Evolutionary conservation across 2,113 vertebrate species (phyloP), one percentile per base, ranked within the genome.

Genomic region (Anoura caudifer): DNA sequence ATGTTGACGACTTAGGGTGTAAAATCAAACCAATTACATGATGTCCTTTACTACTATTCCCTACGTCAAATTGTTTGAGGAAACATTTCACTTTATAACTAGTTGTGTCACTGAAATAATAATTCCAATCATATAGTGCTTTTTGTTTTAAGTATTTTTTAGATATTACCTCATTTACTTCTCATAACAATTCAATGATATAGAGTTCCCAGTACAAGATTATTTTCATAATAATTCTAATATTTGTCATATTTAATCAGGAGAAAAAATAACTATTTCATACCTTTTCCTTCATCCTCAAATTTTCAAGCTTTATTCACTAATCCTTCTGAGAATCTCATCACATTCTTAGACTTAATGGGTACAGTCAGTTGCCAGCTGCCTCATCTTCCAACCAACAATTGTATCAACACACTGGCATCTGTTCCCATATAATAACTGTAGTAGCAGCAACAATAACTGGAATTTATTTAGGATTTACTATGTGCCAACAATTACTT

Each of bases 11-110:
- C 81, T 93, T 47, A 85, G 16, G 26, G 20, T 54, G 19, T 26
- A 92, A 93, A 94, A 73, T 73, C 20, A 67, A 97, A 77, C 12
- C 22, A 80, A 73, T 41, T 72, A 76, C 1, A 56, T 75, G 19
- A 88, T 33, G 4, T 65, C 12, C 82, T 80, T 87, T 75, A 65
- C 11, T 13, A 86, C 45, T 61, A 86, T 65, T 61, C 28, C 5
- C 33, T 73, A 90, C 10, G 2, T 1, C 14, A 36, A 86, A 65
- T 63, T 76, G 11, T 81, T 94, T 72, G 61, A 97, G 41, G 65
- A 95, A 91, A 41, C 3, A 91, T 94, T 96, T 97, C 16, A 54
- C 45, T 95, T 95, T 83, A 45, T 17, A 77, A 61, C 19, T 77
- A 77, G 15, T 9, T 86, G 19, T 67, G 17, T 31, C 22, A 24